Percentiles rank a stretch among this genome's conserved stretches.
phyloP scores from a whole-genome alignment of 2,797 vertebrate genomes.

The Pseudochirops corinnae region DNA sequence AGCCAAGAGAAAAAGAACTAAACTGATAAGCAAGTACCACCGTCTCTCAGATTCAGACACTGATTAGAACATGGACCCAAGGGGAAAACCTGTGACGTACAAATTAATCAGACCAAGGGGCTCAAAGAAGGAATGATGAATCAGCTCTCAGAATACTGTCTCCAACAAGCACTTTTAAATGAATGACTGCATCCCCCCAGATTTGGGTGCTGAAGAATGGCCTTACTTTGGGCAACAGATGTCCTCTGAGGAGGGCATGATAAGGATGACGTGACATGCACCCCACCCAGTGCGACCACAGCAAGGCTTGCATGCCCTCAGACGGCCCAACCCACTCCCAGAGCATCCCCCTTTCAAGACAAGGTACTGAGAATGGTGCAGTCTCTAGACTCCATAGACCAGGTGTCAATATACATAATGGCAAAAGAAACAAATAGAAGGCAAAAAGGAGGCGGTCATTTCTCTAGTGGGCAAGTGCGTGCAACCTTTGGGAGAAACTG shows the following conservation, averaged over 20 bases:
- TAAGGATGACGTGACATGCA: background rate
- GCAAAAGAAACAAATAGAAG: background rate
- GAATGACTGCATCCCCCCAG: background rate
- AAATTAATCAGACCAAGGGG: background rate
- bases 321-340: too few species aligned
- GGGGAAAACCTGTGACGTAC: background rate
- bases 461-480: background rate
- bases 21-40: background rate
- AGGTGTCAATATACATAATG: background rate
- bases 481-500: background rate
- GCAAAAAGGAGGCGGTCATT: background rate
- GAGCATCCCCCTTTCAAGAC: background rate
- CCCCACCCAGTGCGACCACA: background rate
- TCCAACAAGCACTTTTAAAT: background rate
- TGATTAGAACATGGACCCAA: background rate
- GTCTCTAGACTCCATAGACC: background rate
- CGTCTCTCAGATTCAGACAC: background rate
- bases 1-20: background rate
- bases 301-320: too few species aligned
- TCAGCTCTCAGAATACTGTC: background rate
- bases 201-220: background rate
- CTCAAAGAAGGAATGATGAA: background rate
- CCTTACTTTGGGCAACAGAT: background rate
- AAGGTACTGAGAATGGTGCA: background rate
- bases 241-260: background rate